Conservation (phyloP, 2,113 vertebrate genomes). For the Heterocephalus glaber region DNA sequence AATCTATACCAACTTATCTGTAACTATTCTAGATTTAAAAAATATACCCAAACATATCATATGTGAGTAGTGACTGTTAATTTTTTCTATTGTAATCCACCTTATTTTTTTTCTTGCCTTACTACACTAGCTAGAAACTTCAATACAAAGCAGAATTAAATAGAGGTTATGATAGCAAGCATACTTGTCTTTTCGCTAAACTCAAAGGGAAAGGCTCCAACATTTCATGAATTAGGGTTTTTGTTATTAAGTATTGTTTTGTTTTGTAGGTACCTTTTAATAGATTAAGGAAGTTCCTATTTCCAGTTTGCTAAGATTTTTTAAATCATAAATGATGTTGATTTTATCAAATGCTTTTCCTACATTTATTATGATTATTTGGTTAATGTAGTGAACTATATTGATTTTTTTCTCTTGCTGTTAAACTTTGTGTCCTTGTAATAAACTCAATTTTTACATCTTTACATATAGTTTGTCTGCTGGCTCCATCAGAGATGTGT, state of each 20-base stretch:
- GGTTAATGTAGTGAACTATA: neutral
- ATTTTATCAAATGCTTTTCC: slow-evolving; percentile 2
- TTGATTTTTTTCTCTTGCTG: neutral
- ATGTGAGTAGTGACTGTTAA: neutral
- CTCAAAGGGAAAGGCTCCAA: neutral
- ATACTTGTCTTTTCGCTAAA: slow-evolving; percentile 3
- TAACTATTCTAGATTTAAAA: slow-evolving; percentile 29
- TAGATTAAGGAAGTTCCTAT: neutral
- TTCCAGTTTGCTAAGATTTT: neutral
- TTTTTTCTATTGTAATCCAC: neutral
- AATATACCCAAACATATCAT: neutral
- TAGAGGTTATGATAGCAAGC: neutral
- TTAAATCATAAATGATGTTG: neutral
- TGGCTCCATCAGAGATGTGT: neutral
- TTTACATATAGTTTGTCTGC: neutral
- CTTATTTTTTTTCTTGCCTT: neutral
- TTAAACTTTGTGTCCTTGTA: neutral
- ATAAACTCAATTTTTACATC: neutral
- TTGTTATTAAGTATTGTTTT: neutral
- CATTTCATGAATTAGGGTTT: neutral
- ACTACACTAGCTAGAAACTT: neutral
- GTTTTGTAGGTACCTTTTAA: neutral
- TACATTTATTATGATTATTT: neutral
- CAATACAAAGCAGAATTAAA: neutral
- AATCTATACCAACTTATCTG: neutral